phyloP scores from a whole-genome alignment of 2,888 invertebrate genomes.

The Erpobdella octoculata region DNA sequence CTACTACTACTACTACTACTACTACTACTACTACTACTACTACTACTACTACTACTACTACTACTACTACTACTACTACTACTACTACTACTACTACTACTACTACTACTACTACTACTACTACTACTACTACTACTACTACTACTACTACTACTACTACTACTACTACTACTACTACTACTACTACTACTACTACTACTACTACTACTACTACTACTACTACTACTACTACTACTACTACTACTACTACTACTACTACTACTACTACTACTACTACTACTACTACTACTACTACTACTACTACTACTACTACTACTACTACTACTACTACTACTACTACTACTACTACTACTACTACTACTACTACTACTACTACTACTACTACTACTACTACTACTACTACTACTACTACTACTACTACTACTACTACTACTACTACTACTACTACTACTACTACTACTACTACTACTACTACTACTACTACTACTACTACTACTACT shows the following conservation, averaged over 20 bases:
- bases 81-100: constrained; percentile 1
- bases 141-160: constrained; percentile 1
- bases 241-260: constrained; percentile 1
- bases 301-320: constrained; percentile 1
- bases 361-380: constrained; percentile 1
- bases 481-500: neutral
- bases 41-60: constrained; percentile 1
- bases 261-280: constrained; percentile 1
- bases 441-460: neutral
- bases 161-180: constrained; percentile 1
- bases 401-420: constrained; percentile 1
- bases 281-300: constrained; percentile 1
- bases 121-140: constrained; percentile 1
- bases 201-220: constrained; percentile 1
- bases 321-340: constrained; percentile 1
- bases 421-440: constrained; percentile 1
- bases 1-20: constrained; percentile 1
- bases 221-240: constrained; percentile 1
- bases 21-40: constrained; percentile 1
- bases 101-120: constrained; percentile 1
- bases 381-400: constrained; percentile 1
- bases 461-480: neutral
- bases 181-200: constrained; percentile 1
- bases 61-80: constrained; percentile 1
- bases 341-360: constrained; percentile 1